Conservation (phyloP, 2,888 invertebrate genomes). For the Macrophya alboannulata region DNA sequence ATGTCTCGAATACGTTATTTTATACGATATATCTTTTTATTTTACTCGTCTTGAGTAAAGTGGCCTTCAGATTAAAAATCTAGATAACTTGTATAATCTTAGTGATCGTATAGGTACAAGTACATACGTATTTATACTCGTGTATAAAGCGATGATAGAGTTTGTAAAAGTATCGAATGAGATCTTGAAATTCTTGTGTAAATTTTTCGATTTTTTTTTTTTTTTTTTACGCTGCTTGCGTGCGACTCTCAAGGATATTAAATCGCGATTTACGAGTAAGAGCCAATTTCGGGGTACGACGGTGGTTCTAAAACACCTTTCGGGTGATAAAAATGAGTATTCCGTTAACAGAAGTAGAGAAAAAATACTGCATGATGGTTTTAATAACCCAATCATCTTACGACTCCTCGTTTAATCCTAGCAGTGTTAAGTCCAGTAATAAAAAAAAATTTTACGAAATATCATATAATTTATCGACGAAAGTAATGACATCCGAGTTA, state of each 20-base stretch:
- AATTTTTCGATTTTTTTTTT: not conserved
- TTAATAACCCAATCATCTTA: conserved; percentile 44
- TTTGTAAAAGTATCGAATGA: not conserved
- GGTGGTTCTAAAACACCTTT: conserved; percentile 48
- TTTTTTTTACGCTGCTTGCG: not conserved
- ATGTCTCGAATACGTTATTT: not conserved
- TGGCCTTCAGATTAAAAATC: not conserved
- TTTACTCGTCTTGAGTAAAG: not conserved
- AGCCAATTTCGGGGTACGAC: conserved; percentile 2
- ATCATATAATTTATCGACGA: conserved; percentile 24
- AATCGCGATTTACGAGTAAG: conserved; percentile 31
- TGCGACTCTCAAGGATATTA: conserved; percentile 10
- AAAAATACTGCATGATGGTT: conserved; percentile 11
- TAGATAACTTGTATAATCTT: not conserved
- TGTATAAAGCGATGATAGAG: not conserved
- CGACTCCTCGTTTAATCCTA: not conserved
- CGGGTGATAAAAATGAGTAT: conserved; percentile 48
- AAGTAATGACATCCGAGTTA: conserved; percentile 33
- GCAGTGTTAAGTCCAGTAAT: conserved; percentile 15
- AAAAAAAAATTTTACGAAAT: conserved; percentile 5
- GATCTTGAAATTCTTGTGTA: not conserved
- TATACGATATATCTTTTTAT: not conserved
- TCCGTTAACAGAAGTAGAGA: not conserved
- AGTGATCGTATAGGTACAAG: not conserved
- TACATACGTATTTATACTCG: not conserved